Conservation (phyloP, 2,113 vertebrate species). For the Nannobrachium achirus region DNA sequence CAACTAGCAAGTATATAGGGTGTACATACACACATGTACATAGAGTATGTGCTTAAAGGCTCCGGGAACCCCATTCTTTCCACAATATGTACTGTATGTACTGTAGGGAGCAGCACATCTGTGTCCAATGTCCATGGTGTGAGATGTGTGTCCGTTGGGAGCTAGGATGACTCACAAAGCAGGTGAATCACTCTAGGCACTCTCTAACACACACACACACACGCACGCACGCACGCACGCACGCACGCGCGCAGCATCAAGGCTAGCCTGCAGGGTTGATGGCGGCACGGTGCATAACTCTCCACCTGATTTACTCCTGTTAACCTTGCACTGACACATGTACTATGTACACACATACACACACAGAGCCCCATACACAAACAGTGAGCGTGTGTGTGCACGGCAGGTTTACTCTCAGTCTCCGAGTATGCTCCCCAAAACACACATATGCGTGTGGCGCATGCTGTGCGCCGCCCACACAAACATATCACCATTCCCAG, state of each 20-base stretch:
- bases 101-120: too few relatives aligned
- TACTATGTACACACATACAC: background rate
- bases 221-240: slow-evolving; percentile 17
- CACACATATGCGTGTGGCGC: background rate
- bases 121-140: too few relatives aligned
- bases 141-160: slow-evolving; percentile 25
- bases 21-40: too few relatives aligned
- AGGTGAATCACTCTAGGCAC: slow-evolving; percentile 63
- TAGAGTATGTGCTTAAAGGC: too few relatives aligned
- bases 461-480: too few relatives aligned
- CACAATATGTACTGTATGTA: too few relatives aligned
- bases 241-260: slow-evolving; percentile 28
- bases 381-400: background rate
- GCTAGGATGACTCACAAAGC: slow-evolving; percentile 52
- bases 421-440: background rate
- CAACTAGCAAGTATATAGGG: too few relatives aligned
- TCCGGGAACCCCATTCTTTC: too few relatives aligned
- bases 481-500: too few relatives aligned
- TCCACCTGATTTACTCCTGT: slow-evolving; percentile 52
- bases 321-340: slow-evolving; percentile 33
- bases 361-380: slow-evolving; percentile 7
- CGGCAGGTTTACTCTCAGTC: background rate
- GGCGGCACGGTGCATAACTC: slow-evolving; percentile 29
- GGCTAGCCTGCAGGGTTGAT: slow-evolving; percentile 31
- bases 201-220: background rate